phyloP scores from a whole-genome alignment of 2,888 invertebrate species.

The Lasioglossum lativentre region DNA sequence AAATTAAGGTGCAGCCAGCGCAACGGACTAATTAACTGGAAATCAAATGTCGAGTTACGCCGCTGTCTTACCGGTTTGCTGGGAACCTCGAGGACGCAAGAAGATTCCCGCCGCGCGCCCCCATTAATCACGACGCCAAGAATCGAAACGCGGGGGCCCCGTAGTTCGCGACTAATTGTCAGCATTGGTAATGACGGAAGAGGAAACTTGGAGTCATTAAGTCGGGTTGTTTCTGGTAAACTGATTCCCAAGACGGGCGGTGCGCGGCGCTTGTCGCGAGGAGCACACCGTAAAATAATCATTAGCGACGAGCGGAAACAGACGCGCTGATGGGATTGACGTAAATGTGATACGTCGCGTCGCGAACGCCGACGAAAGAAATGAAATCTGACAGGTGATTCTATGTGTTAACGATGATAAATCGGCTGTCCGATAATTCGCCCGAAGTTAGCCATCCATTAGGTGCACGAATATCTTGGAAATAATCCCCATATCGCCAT shows the following conservation, averaged over 20 bases:
- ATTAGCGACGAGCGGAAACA: background rate
- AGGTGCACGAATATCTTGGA: background rate
- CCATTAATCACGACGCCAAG: constrained; percentile 56
- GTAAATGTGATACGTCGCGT: background rate
- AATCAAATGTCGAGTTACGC: constrained; percentile 61
- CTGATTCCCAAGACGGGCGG: background rate
- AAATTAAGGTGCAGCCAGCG: constrained; percentile 51
- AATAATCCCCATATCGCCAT: too few relatives aligned
- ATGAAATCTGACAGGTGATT: background rate
- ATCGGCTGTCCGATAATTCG: background rate
- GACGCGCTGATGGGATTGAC: background rate
- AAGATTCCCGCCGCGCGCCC: constrained; percentile 37
- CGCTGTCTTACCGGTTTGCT: constrained; percentile 19
- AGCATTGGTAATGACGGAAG: constrained; percentile 46
- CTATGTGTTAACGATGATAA: background rate
- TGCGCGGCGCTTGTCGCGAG: background rate
- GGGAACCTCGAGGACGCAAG: constrained; percentile 30
- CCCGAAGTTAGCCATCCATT: background rate
- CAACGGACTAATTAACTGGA: constrained; percentile 60
- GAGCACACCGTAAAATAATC: constrained; percentile 10
- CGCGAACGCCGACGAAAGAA: background rate
- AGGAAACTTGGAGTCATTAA: constrained; percentile 48
- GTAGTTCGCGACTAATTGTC: constrained; percentile 44
- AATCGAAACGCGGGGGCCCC: constrained; percentile 32
- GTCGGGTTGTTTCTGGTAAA: constrained; percentile 36